Conservation (phyloP, 2,113 vertebrate genomes). For the Ictalurus furcatus region DNA sequence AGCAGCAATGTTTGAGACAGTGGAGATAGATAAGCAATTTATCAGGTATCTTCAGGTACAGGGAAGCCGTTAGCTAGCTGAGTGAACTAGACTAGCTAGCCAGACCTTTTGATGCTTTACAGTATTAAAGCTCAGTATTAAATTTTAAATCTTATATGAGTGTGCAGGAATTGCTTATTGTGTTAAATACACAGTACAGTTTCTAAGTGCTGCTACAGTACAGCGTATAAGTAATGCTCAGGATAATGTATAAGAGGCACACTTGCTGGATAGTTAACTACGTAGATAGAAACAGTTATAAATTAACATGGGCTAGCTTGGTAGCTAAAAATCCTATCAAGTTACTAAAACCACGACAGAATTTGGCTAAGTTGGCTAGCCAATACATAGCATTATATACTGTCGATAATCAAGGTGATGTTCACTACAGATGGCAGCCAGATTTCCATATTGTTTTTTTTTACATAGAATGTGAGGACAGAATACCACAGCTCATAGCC, state of each 20-base stretch:
- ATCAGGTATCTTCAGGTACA: background rate
- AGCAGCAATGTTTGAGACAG: background rate
- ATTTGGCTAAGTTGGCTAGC: background rate
- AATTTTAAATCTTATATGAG: too few species aligned
- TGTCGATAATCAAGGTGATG: too few species aligned
- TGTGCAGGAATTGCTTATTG: background rate
- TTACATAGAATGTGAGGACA: background rate
- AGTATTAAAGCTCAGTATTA: background rate
- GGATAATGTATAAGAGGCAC: background rate
- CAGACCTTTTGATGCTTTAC: background rate
- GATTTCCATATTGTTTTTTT: background rate
- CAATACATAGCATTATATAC: background rate
- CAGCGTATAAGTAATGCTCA: background rate
- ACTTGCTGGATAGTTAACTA: background rate
- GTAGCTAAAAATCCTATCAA: background rate
- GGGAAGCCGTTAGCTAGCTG: background rate
- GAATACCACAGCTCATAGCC: background rate
- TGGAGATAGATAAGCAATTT: background rate
- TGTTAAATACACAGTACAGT: background rate
- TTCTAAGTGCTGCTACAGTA: background rate
- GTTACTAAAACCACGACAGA: too few species aligned
- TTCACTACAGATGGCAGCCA: background rate
- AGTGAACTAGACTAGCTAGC: background rate
- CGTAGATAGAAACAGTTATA: background rate
- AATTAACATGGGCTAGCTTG: background rate